Base-by-base conservation (phyloP, 2,113 vertebrate genomes). In the Xiphophorus maculatus region DNA sequence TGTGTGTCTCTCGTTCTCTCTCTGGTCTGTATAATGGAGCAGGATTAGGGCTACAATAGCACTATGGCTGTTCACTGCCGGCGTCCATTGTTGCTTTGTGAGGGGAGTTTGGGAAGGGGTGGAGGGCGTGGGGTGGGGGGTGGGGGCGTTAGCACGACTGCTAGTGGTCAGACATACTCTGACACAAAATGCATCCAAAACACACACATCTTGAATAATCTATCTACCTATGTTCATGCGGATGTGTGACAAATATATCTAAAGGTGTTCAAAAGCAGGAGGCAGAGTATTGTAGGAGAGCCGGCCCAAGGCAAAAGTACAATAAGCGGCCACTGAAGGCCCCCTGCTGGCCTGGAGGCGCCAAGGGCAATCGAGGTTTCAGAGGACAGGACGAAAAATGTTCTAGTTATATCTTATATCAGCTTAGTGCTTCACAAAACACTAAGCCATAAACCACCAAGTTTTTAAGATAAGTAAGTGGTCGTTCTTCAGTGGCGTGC, bases 11-110 rank as follows among this genome's bases (percentile, higher is more conserved):
- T 91, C 86, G 84, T 89, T 92, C 87, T 91, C 91, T 93, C 93
- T 92, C 88, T 90, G 87, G 85, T 74, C 77, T 71, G 86, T 89
- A 94, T 91, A 94, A 94, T 93, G 90, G 73, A 79, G 68, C 77
- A 78, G 94, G 94, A 95, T 95, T 94, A 95, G 91, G 83, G 82
- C 86, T 89, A 94, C 94, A 95, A 95, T 94, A 89, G 91, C 80
- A 65, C 76, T 69, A 75, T 84, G 91, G 88, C 92, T 91, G 92
- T 89, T 91, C 91, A 93, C 91, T 93, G 93, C 90, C 91, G 92
- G 93, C 87, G 82, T 87, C 88, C 87, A 92, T 95, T 94, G 94
- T 94, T 89, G 87, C 91, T 93, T 94, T 95, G 93, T 92, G 90
- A 91, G 87, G 87, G 85, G 80, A 3, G 15, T 2, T 19, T 30